A percentile compares a stretch with the other conserved stretches of the same genome.
Conservation (phyloP, 2,113 vertebrate species). For the Siniperca chuatsi region DNA sequence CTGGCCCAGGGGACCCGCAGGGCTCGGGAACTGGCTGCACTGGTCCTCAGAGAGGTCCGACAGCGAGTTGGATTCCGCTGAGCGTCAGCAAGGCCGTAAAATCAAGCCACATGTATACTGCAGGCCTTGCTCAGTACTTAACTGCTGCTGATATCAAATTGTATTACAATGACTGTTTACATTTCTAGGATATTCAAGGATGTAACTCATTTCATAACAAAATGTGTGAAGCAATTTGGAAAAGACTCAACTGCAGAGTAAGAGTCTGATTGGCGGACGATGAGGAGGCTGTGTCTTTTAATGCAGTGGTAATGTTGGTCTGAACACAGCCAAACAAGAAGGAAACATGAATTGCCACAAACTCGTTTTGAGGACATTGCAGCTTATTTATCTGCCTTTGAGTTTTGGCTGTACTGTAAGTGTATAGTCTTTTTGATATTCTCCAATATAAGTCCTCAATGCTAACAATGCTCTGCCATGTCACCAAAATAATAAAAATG, state of each 20-base stretch:
- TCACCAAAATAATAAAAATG: neutral
- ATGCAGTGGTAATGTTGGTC: neutral
- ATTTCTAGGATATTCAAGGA: neutral
- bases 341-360: neutral
- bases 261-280: neutral
- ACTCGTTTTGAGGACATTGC: neutral
- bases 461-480: neutral
- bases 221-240: neutral
- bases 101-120: neutral
- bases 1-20: conserved; percentile 84
- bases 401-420: neutral
- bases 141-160: conserved; percentile 3
- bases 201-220: neutral
- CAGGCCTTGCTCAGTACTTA: neutral
- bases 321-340: neutral
- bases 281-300: neutral
- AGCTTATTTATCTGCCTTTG: neutral
- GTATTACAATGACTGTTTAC: conserved; percentile 13
- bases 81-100: conserved; percentile 18
- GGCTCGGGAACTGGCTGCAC: conserved; percentile 89
- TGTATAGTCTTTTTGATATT: neutral
- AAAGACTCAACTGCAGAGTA: neutral
- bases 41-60: conserved; percentile 87
- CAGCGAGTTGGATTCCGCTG: conserved; percentile 90
- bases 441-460: neutral